Conservation (phyloP, 2,888 invertebrate genomes). For the Druceiella hillmani region DNA sequence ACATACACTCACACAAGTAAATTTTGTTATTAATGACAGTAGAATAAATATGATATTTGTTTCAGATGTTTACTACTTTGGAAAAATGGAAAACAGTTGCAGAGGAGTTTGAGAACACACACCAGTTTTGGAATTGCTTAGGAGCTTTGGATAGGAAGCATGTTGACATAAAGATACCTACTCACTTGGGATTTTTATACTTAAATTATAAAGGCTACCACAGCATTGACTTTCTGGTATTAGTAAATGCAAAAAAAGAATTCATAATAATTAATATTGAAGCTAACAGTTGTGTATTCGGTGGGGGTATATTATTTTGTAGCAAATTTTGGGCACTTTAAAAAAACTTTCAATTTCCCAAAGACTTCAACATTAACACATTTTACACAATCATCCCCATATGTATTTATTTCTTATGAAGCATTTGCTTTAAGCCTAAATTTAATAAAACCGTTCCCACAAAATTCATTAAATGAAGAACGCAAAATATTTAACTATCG, state of each 20-base stretch:
- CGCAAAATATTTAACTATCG: constrained; percentile 6
- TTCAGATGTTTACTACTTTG: no score
- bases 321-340: constrained; percentile 10
- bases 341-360: constrained; percentile 6
- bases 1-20: no score
- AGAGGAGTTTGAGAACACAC: constrained; percentile 11
- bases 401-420: constrained; percentile 9
- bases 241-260: constrained; percentile 10
- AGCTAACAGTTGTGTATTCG: constrained; percentile 6
- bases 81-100: constrained; percentile 13
- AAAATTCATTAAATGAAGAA: constrained; percentile 8
- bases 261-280: constrained; percentile 8
- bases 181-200: constrained; percentile 6
- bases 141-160: constrained; percentile 13
- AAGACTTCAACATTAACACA: constrained; percentile 2
- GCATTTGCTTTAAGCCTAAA: constrained; percentile 9
- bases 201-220: constrained; percentile 7
- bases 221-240: constrained; percentile 8
- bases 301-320: constrained; percentile 8
- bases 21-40: no score
- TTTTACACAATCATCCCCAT: constrained; percentile 7
- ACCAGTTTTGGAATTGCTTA: constrained; percentile 14
- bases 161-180: constrained; percentile 5
- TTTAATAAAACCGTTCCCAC: constrained; percentile 9
- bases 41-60: no score